A percentile compares a stretch with the other conserved stretches of the same genome.
These are phyloP conservation scores for Linyphia triangularis DNA, from an alignment of 2,888 invertebrate species.

Conservation along the genomic window DNA sequence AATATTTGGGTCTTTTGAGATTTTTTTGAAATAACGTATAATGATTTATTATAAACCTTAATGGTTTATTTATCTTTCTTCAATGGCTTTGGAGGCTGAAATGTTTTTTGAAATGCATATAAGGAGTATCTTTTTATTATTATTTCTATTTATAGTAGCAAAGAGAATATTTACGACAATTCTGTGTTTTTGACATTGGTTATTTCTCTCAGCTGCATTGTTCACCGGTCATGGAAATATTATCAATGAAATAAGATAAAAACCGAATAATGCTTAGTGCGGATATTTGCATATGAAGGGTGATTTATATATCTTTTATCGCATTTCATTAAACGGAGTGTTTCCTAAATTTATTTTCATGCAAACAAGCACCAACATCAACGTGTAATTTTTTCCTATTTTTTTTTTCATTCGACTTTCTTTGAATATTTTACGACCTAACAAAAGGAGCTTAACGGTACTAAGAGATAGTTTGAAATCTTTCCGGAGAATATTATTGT, in stretches of 20 bases:
- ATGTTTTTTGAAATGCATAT: not conserved
- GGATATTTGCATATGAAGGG: slow-evolving; percentile 29
- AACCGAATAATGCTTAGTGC: slow-evolving; percentile 8
- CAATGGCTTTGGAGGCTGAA: not conserved
- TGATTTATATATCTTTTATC: slow-evolving; percentile 19
- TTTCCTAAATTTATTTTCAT: not conserved
- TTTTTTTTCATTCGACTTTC: no score
- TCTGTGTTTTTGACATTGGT: slow-evolving; percentile 2
- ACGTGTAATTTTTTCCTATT: no score
- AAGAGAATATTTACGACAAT: slow-evolving; percentile 13
- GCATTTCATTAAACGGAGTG: not conserved
- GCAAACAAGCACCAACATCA: not conserved
- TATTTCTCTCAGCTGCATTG: slow-evolving; percentile 1
- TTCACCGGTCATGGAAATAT: not conserved
- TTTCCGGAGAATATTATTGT: no score
- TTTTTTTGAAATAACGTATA: no score
- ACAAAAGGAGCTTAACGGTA: no score
- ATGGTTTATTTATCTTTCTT: not conserved
- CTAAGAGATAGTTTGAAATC: no score
- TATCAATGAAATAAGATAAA: not conserved
- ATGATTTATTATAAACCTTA: no score
- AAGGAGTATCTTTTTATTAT: not conserved
- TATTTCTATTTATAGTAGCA: not conserved
- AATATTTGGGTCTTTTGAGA: not conserved
- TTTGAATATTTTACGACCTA: no score